Percentiles rank a stretch among this genome's conserved stretches.
These are phyloP conservation scores for Poeciliopsis presidionis DNA, from an alignment of 2,797 vertebrate genomes.

Conservation along the genomic window DNA sequence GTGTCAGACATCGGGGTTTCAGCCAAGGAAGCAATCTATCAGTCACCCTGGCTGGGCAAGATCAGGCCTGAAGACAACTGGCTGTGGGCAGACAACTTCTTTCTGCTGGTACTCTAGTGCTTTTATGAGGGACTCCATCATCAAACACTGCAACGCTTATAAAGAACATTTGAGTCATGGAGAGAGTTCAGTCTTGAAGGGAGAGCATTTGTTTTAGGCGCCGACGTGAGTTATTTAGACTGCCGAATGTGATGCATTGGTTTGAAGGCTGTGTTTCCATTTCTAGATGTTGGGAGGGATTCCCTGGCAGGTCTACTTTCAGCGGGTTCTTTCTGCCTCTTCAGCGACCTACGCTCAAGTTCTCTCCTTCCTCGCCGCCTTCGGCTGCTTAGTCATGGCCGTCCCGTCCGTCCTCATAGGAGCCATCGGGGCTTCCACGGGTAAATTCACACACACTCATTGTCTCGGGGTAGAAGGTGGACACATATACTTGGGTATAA, in stretches of 20 bases:
- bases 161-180: not conserved
- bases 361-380: slow-evolving; percentile 93
- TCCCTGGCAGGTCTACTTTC: slow-evolving; percentile 99
- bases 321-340: slow-evolving; percentile 95
- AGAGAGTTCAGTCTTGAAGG: not conserved
- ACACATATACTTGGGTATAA: not conserved
- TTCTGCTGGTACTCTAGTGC: slow-evolving; percentile 85
- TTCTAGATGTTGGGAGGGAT: slow-evolving; percentile 95
- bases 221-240: not conserved
- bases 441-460: slow-evolving; percentile 72
- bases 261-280: slow-evolving; percentile 67
- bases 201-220: not conserved
- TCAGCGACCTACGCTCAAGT: slow-evolving; percentile 97
- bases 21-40: slow-evolving; percentile 85
- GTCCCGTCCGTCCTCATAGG: slow-evolving; percentile 93
- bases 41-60: slow-evolving; percentile 91
- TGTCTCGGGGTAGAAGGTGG: not conserved
- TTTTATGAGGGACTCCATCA: slow-evolving; percentile 10
- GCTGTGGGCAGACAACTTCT: slow-evolving; percentile 94
- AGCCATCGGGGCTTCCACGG: slow-evolving; percentile 95
- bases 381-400: slow-evolving; percentile 95
- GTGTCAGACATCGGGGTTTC: slow-evolving; percentile 90
- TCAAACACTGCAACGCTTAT: not conserved
- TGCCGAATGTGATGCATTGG: slow-evolving; percentile 28
- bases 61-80: slow-evolving; percentile 85